phyloP scores from a whole-genome alignment of 2,113 vertebrate genomes.

The Aegotheles bennettii region DNA sequence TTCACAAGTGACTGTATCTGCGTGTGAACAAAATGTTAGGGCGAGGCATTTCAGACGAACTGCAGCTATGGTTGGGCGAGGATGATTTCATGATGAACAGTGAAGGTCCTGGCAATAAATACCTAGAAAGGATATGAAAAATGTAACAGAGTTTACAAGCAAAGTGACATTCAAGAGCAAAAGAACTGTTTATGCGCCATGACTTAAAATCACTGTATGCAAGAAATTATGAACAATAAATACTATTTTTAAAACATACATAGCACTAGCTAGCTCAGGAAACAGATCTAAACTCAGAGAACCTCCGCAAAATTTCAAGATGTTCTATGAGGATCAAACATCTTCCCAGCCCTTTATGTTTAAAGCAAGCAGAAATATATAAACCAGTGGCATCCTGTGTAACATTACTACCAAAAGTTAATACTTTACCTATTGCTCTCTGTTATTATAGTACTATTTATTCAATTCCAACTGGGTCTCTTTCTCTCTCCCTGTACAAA shows the following conservation, averaged over 20 bases:
- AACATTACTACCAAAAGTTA: not conserved
- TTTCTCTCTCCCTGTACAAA: not conserved
- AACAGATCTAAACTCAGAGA: not conserved
- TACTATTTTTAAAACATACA: not conserved
- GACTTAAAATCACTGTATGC: not conserved
- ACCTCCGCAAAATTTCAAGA: not conserved
- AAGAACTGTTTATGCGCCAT: not conserved
- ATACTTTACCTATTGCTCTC: not conserved
- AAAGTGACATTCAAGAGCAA: slow-evolving; percentile 5
- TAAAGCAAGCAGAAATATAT: not conserved
- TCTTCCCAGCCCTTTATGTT: not conserved
- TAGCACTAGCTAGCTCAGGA: not conserved
- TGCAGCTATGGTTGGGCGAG: slow-evolving; percentile 81
- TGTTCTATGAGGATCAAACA: not conserved
- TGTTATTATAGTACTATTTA: not conserved
- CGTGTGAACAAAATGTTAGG: slow-evolving; percentile 85
- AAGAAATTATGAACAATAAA: not conserved
- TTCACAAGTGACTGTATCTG: slow-evolving; percentile 88
- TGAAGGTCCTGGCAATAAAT: slow-evolving; percentile 91
- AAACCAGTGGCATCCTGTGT: not conserved
- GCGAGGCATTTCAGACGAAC: slow-evolving; percentile 80
- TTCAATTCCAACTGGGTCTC: not conserved
- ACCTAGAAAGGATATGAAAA: slow-evolving; percentile 80
- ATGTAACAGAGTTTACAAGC: slow-evolving; percentile 49
- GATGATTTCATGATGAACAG: slow-evolving; percentile 91